A percentile compares a stretch with the other conserved stretches of the same genome.
These are phyloP conservation scores for Trypoxylus dichotomus DNA, from an alignment of 1,140 invertebrate species.

Conservation along the genomic window DNA sequence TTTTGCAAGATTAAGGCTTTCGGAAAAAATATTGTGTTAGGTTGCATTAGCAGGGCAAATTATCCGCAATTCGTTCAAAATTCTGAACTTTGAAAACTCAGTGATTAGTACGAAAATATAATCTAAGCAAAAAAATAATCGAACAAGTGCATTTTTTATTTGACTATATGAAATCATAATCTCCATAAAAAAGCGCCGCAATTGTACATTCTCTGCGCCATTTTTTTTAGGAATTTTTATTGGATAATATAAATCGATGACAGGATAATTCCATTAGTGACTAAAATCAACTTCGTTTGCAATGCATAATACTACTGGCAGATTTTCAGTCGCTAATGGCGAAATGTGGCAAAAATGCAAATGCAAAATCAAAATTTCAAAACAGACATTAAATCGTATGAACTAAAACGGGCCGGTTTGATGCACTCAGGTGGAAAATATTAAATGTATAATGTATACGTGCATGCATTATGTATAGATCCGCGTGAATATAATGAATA, in stretches of 20 bases:
- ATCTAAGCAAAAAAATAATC: too few relatives aligned
- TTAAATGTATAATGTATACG: conserved; percentile 6
- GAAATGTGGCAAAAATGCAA: conserved; percentile 3
- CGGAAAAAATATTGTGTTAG: too few relatives aligned
- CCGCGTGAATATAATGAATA: background rate
- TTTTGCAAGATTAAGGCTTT: too few relatives aligned
- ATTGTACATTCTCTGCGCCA: too few relatives aligned
- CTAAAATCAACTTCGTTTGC: background rate
- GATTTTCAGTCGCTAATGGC: background rate
- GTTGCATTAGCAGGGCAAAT: too few relatives aligned
- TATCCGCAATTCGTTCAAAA: too few relatives aligned
- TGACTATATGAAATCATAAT: too few relatives aligned
- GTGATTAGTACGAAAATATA: too few relatives aligned
- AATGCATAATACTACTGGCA: background rate
- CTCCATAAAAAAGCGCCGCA: too few relatives aligned
- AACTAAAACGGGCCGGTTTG: background rate
- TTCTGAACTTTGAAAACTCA: too few relatives aligned
- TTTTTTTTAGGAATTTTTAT: background rate
- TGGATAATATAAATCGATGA: background rate
- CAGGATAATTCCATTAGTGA: background rate
- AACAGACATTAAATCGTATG: conserved; percentile 3
- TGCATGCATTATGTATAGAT: background rate
- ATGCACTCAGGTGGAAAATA: background rate
- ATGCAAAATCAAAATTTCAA: conserved; percentile 11
- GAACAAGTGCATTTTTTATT: too few relatives aligned